A percentile compares a stretch with the other conserved stretches of the same genome.
Evolutionary conservation across 1,140 invertebrate genomes (phyloP).

Genomic region (Probaryconus sp.): DNA sequence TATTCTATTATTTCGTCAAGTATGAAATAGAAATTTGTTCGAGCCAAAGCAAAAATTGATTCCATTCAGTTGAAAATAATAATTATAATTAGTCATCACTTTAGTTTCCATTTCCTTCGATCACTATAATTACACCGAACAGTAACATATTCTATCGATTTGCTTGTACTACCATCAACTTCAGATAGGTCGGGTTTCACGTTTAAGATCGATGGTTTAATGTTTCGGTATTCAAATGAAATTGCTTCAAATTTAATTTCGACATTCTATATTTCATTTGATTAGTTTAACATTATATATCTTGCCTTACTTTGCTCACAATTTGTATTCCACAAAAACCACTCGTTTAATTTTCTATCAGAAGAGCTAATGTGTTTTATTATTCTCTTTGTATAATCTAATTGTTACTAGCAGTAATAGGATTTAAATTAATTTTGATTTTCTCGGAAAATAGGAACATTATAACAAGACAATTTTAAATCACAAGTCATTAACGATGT

Average conservation of each 20-base stretch:
- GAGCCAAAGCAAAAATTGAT: no score
- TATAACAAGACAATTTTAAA: no score
- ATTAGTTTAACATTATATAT: conserved; percentile 6
- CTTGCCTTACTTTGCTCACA: no score
- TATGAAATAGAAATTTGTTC: no score
- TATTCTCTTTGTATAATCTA: no score
- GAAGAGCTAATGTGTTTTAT: no score
- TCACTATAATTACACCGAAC: conserved; percentile 9
- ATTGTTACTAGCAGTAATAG: no score
- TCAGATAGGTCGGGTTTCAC: conserved; percentile 7
- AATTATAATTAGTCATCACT: conserved; percentile 12
- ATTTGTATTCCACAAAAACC: conserved; percentile 5
- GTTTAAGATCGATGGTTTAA: conserved; percentile 36
- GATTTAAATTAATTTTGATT: no score
- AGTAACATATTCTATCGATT: conserved; percentile 36
- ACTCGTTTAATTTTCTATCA: background rate
- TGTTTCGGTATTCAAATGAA: conserved; percentile 25
- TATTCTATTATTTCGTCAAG: no score
- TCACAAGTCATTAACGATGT: no score
- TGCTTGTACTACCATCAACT: conserved; percentile 11
- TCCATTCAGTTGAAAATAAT: no score
- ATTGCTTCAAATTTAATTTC: conserved; percentile 33
- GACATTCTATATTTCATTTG: conserved; percentile 14
- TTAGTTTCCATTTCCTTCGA: conserved; percentile 2
- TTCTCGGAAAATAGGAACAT: no score